Base-by-base conservation (phyloP, 2,888 invertebrate genomes). In the Sthenelais limicola region DNA sequence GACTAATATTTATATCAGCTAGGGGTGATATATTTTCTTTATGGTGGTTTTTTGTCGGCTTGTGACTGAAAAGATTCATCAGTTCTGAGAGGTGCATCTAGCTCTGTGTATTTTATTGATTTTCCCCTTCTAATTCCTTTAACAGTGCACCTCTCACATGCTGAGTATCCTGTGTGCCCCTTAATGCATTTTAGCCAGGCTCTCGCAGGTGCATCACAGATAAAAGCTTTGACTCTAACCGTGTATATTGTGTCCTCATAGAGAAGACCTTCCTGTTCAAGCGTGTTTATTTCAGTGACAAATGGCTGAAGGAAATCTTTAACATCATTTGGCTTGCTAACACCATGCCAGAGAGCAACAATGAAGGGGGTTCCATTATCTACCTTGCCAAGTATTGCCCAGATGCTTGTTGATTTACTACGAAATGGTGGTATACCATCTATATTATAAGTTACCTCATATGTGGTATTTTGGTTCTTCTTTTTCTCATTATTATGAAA, bases 161-260 rank as follows among this genome's bases (percentile, higher is more conserved):
- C 9, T 15, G 15, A 52, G 9, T 24, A 24, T 52, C 52, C 52
- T 18, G 15, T 52, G 52, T n/a, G 24, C 9, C 24, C n/a, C 9
- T 15, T 52, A 18, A 24, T 52, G n/a, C 52, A 15, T 52, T 52
- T 52, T 7, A 52, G n/a, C 15, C 15, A 24, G 7, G 52, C n/a
- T 15, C 52, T 9, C 9, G 52, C 52, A 18, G 52, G 52, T 9
- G 52, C 52, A 52, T 52, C 52, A 52, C 52, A 52, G 9, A 52
- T 52, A 9, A 52, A n/a, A 24, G 15, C 52, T 24, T 21, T 52
- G 52, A 52, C 21, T 18, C 15, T 52, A 7, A 24, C 52, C 9
- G n/a, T 52, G 15, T 15, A n/a, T 24, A 9, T 7, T 52, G 9
- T 52, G 43, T 9, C 15, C 9, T 43, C 43, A 43, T 12, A 43